Evolutionary conservation across 2,888 invertebrate species (phyloP).

Genomic region (Agriopis aurantiaria): DNA sequence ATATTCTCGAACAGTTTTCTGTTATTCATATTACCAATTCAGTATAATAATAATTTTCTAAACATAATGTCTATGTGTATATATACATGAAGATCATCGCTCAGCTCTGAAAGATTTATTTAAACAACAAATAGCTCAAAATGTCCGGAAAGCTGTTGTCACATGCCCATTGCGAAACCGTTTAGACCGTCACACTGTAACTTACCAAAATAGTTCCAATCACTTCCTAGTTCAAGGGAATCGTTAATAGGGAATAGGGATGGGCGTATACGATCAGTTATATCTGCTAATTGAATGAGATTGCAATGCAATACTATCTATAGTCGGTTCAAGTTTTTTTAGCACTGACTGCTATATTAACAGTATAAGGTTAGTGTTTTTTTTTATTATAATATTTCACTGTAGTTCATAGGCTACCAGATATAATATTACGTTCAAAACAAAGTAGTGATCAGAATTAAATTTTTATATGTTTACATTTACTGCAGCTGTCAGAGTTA

Average conservation of each 20-base stretch:
- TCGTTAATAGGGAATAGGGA: constrained; percentile 51
- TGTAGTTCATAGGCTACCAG: no score
- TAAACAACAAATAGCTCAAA: constrained; percentile 13
- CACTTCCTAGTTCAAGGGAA: constrained; percentile 65
- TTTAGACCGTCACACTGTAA: constrained; percentile 14
- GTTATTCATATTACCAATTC: neutral
- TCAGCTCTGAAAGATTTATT: neutral
- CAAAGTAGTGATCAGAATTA: no score
- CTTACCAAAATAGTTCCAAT: constrained; percentile 51
- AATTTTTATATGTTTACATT: no score
- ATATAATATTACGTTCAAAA: no score
- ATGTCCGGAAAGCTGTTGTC: constrained; percentile 20
- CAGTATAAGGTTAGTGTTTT: no score
- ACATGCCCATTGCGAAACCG: constrained; percentile 27
- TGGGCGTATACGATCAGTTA: constrained; percentile 8
- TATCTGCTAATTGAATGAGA: neutral
- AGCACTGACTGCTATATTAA: no score
- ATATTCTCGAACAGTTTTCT: neutral
- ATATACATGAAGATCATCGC: neutral
- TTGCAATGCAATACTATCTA: neutral
- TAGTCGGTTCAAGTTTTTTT: no score
- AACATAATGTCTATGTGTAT: neutral
- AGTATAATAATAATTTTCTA: neutral
- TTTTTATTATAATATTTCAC: no score
- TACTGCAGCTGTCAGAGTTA: no score